These are phyloP conservation scores for Allygus modestus DNA, from an alignment of 2,888 invertebrate species.

Conservation along the genomic window DNA sequence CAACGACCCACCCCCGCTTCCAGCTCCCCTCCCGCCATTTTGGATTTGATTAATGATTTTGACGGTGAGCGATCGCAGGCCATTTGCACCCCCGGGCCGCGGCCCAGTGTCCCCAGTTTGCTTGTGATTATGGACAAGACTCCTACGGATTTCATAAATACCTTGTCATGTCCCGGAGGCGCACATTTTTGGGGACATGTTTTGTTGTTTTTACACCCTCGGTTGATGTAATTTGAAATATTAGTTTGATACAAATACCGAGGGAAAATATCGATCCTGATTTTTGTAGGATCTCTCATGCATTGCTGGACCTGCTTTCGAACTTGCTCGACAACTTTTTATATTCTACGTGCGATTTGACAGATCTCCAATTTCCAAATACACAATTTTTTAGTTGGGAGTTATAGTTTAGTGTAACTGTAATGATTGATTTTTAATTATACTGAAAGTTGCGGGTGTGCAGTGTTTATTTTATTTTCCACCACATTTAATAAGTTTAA, in stretches of 20 bases:
- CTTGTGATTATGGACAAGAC: conserved; percentile 50
- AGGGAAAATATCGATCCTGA: neutral
- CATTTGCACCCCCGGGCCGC: conserved; percentile 42
- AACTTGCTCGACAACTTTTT: no score
- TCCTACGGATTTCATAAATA: conserved; percentile 45
- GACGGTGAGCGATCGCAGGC: conserved; percentile 44
- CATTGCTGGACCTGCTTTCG: no score
- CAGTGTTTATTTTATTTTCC: no score
- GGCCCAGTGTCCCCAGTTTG: conserved; percentile 31
- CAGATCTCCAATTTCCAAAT: no score
- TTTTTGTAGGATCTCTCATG: no score
- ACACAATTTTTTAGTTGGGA: no score
- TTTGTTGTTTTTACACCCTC: conserved; percentile 39
- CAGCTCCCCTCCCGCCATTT: conserved; percentile 37
- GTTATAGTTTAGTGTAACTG: neutral
- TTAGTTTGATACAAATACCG: neutral
- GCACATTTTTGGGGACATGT: conserved; percentile 36
- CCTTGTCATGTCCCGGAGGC: conserved; percentile 15
- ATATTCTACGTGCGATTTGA: no score
- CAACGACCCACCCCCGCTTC: conserved; percentile 25
- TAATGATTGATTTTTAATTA: no score
- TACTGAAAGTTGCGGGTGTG: no score
- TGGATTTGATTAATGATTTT: conserved; percentile 58
- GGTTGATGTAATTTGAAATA: conserved; percentile 37
- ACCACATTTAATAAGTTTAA: no score